Percentiles rank a stretch among this genome's conserved stretches.
Evolutionary conservation across 2,797 vertebrate genomes (phyloP).

Genomic region (Scarus forsteni): DNA sequence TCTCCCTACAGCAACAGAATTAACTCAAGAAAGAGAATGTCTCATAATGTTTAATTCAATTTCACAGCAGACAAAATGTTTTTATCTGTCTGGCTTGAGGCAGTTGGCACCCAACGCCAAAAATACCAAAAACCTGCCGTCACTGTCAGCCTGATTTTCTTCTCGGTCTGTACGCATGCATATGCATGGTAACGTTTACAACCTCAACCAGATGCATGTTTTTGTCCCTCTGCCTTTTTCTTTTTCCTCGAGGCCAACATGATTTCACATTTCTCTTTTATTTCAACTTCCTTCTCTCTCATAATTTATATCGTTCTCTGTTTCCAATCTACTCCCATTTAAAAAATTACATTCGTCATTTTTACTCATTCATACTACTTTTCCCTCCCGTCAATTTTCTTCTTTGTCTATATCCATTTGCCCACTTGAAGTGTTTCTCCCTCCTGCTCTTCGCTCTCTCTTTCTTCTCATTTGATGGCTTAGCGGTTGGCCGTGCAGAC

Average conservation of each 20-base stretch:
- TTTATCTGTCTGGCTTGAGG: conserved; percentile 44
- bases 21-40: conserved; percentile 37
- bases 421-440: not conserved
- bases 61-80: conserved; percentile 57
- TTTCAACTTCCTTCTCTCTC: not conserved
- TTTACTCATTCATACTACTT: not conserved
- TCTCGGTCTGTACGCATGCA: conserved; percentile 21
- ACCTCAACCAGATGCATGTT: conserved; percentile 2
- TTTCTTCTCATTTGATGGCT: conserved; percentile 43
- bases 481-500: conserved; percentile 43
- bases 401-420: not conserved
- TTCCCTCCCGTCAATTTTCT: not conserved
- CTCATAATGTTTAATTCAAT: conserved; percentile 56
- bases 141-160: conserved; percentile 54
- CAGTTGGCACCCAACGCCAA: conserved; percentile 37
- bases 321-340: conserved; percentile 7
- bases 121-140: conserved; percentile 38
- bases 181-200: conserved; percentile 31
- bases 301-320: not conserved
- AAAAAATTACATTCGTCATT: not conserved
- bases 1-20: conserved; percentile 12
- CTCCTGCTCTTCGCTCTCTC: not conserved
- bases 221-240: not conserved
- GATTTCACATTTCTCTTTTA: not conserved
- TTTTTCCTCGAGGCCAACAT: not conserved